Evolutionary conservation across 1,140 invertebrate genomes (phyloP).

Genomic region (Drosophila rhopaloa): DNA sequence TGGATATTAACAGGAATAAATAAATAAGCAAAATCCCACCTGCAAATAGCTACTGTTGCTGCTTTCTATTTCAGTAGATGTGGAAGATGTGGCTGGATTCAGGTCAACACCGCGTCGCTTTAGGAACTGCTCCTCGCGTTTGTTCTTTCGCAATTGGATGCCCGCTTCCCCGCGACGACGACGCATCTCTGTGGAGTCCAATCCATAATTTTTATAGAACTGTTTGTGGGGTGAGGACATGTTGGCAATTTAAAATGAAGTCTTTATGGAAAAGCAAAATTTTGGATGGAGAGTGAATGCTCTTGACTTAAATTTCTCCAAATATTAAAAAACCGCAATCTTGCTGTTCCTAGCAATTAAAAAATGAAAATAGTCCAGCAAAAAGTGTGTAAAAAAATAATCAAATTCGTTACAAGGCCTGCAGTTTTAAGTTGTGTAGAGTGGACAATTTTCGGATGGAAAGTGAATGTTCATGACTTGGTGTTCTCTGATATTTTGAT

Average conservation of each 20-base stretch:
- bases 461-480: too few relatives aligned
- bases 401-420: too few relatives aligned
- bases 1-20: too few relatives aligned
- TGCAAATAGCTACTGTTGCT: conserved; percentile 52
- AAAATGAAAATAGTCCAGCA: too few relatives aligned
- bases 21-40: conserved; percentile 11
- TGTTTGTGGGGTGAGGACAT: conserved; percentile 94
- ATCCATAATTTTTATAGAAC: conserved; percentile 96
- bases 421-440: too few relatives aligned
- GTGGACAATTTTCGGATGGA: too few relatives aligned
- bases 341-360: not conserved
- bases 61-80: conserved; percentile 44
- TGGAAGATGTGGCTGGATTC: conserved; percentile 33
- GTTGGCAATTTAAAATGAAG: conserved; percentile 12
- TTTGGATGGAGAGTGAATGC: too few relatives aligned
- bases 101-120: conserved; percentile 95
- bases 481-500: too few relatives aligned
- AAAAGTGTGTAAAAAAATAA: too few relatives aligned
- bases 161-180: conserved; percentile 97
- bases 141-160: conserved; percentile 97
- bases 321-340: too few relatives aligned
- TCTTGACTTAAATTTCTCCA: too few relatives aligned
- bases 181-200: conserved; percentile 96
- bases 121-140: conserved; percentile 96
- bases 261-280: too few relatives aligned